Evolutionary conservation across 23 tunicate genomes (phyloP).

Genomic region (Clavelina lepadiformis): DNA sequence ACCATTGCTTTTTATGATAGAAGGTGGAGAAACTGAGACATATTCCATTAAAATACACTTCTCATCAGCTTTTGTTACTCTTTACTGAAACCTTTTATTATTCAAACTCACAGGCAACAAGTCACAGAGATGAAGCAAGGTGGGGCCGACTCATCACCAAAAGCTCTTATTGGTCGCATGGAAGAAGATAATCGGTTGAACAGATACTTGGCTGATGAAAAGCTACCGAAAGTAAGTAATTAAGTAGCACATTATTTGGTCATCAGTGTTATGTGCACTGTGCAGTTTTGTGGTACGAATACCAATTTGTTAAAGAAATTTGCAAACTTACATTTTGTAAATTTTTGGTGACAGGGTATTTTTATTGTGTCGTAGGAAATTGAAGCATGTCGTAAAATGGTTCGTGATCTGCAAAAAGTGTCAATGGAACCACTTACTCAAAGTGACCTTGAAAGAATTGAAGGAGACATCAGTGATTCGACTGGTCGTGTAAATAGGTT

Average conservation of each 20-base stretch:
- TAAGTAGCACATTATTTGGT: too few species aligned
- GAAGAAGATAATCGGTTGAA: constrained; percentile 82
- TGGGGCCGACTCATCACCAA: constrained; percentile 67
- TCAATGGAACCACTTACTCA: constrained; percentile 53
- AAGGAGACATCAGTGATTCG: constrained; percentile 35
- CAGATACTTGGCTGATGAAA: constrained; percentile 65
- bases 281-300: too few species aligned
- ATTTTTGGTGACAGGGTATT: not conserved
- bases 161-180: constrained; percentile 60
- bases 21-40: too few species aligned
- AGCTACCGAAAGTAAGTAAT: constrained; percentile 70
- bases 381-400: constrained; percentile 28
- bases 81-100: too few species aligned
- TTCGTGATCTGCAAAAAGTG: constrained; percentile 33
- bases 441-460: constrained; percentile 44
- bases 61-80: too few species aligned
- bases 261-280: too few species aligned
- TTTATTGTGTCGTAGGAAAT: too few species aligned
- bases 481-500: constrained; percentile 56
- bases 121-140: constrained; percentile 41
- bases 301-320: too few species aligned
- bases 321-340: too few species aligned
- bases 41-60: too few species aligned
- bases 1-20: too few species aligned
- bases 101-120: constrained; percentile 62